Evolutionary conservation across 2,113 vertebrate species (phyloP), one percentile per base, ranked within the genome.

Genomic region (Stegostoma tigrinum): DNA sequence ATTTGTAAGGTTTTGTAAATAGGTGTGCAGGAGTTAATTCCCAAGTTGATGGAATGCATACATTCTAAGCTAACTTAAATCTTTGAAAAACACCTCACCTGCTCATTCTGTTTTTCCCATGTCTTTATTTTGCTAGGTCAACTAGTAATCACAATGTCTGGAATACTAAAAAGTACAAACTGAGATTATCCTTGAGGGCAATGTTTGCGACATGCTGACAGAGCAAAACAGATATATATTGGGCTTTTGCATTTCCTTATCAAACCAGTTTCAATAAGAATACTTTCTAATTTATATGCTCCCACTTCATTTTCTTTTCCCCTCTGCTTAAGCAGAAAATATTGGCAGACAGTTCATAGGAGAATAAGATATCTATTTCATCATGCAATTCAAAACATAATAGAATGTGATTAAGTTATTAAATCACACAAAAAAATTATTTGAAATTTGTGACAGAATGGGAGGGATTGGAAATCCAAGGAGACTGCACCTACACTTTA

Each of bases 331-430:
- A 75, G 42, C 24, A 95, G 94, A 52, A 93, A 93, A 93, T 66
- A 96, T 97, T 97, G 97, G 97, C 97, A 97, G 95, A 68, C 95
- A 96, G 96, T 96, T 96, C 68, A 97, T 96, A 95, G 96, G 96
- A 96, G 96, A 96, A 96, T 91, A 64, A 61, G 96, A 96, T 96
- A 70, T 5, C 96, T 96, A 96, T 97, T 97, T 97, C 96, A 97
- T 97, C 96, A 96, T 94, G 67, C 96, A 96, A 96, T 96, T 96
- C 96, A 95, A 96, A 96, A 95, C 75, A 83, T 96, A 95, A 96
- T 61, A 96, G 96, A 89, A 95, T 95, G 68, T 96, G 87, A 86
- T 83, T 72, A 86, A 91, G 48, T 70, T 95, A 93, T 96, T 24
- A 30, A 64, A 95, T 95, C 94, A 95, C 94, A 72, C 68, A 55